Evolutionary conservation across 2,797 vertebrate species (phyloP).

Genomic region (Gadopsis marmoratus): DNA sequence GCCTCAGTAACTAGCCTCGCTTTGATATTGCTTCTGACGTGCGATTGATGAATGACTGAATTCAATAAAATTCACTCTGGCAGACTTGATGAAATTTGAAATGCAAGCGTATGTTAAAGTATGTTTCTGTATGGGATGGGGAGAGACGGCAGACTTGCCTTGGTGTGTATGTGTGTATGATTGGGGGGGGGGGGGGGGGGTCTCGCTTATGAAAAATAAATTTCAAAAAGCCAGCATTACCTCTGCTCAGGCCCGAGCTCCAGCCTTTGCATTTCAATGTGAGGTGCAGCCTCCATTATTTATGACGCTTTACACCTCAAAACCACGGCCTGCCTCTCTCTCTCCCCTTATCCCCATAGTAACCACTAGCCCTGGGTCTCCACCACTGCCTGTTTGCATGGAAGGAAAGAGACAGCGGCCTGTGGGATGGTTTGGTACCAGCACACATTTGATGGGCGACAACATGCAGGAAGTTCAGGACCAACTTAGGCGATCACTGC

Average conservation of each 20-base stretch:
- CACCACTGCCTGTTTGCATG: constrained; percentile 34
- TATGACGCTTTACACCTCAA: constrained; percentile 88
- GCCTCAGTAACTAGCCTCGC: constrained; percentile 51
- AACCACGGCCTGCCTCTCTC: constrained; percentile 75
- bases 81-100: constrained; percentile 64
- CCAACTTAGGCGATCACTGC: not conserved
- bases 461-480: constrained; percentile 43
- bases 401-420: constrained; percentile 26
- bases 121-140: constrained; percentile 39
- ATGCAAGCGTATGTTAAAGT: constrained; percentile 74
- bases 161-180: constrained; percentile 43
- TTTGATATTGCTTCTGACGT: constrained; percentile 69
- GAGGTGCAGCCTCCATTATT: constrained; percentile 87
- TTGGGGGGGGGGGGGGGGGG: constrained; percentile 48
- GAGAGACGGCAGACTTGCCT: constrained; percentile 12
- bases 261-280: constrained; percentile 89
- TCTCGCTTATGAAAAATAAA: constrained; percentile 85
- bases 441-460: constrained; percentile 23
- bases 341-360: constrained; percentile 83
- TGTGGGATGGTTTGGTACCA: constrained; percentile 32
- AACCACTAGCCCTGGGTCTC: constrained; percentile 75
- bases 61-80: constrained; percentile 65
- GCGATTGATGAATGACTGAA: constrained; percentile 64
- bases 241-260: constrained; percentile 81
- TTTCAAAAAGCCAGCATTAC: constrained; percentile 87